Conservation (phyloP, 2,113 vertebrate genomes). For the Crotalus viridis region DNA sequence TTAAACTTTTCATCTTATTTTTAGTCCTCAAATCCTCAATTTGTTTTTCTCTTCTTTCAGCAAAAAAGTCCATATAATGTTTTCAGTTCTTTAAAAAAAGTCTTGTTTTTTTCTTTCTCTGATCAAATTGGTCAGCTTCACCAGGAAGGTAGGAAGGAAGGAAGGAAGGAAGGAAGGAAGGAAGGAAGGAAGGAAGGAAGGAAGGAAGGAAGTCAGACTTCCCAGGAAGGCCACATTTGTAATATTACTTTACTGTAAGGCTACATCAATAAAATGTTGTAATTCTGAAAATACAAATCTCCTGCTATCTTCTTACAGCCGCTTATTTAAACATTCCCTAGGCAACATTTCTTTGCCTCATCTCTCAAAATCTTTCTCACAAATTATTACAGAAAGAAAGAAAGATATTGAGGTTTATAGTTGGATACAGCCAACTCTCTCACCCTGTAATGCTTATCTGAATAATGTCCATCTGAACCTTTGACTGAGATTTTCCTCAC, state of each 20-base stretch:
- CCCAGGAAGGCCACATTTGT: background rate
- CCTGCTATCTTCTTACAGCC: background rate
- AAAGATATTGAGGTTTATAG: background rate
- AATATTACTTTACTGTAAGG: background rate
- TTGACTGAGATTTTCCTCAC: background rate
- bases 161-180: background rate
- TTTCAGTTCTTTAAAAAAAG: background rate
- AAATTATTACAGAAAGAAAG: background rate
- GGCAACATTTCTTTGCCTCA: background rate
- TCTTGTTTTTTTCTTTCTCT: background rate
- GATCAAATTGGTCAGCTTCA: background rate
- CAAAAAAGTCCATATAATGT: background rate
- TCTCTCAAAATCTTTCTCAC: background rate
- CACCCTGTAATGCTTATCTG: background rate
- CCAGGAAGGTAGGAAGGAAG: background rate
- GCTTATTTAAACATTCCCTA: background rate
- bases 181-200: background rate
- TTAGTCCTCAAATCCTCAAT: background rate
- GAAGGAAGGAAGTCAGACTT: background rate
- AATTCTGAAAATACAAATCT: background rate
- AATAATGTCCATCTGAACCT: background rate
- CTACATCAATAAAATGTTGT: background rate
- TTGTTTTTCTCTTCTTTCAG: background rate
- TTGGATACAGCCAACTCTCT: background rate
- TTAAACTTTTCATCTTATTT: background rate